These are phyloP conservation scores for Lemur catta DNA, from an alignment of 2,797 vertebrate genomes.

Conservation along the genomic window DNA sequence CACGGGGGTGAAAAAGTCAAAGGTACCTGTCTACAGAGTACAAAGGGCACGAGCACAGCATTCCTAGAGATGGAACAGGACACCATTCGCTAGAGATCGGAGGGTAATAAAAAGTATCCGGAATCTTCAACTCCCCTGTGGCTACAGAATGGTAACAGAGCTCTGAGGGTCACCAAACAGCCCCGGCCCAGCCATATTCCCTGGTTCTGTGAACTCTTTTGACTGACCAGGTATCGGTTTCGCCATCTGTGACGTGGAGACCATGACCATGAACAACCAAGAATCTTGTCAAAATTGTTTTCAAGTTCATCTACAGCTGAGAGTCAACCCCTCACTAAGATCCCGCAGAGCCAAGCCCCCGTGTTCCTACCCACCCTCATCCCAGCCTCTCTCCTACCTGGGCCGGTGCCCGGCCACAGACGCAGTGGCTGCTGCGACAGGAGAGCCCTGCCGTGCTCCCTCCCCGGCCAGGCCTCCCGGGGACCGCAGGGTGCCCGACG, in stretches of 20 bases:
- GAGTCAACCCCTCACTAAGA: background rate
- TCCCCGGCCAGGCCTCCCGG: background rate
- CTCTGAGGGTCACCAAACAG: background rate
- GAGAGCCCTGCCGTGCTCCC: background rate
- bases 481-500: too few species aligned
- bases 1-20: background rate
- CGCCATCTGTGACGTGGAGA: background rate
- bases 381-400: background rate
- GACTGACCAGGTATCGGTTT: background rate
- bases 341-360: background rate
- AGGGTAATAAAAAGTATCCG: background rate
- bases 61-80: background rate
- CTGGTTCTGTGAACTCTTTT: background rate
- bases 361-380: background rate
- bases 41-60: background rate
- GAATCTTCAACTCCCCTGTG: background rate
- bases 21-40: background rate
- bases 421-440: background rate
- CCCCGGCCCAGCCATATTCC: background rate
- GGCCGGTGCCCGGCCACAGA: background rate
- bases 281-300: background rate
- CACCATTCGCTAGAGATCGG: background rate
- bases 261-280: background rate
- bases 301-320: background rate
- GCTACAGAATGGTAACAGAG: background rate